Evolutionary conservation across 37 sponge, comb jelly and placozoan species (phyloP), one percentile per base, ranked within the genome.

Genomic region (Beroe forskalii): DNA sequence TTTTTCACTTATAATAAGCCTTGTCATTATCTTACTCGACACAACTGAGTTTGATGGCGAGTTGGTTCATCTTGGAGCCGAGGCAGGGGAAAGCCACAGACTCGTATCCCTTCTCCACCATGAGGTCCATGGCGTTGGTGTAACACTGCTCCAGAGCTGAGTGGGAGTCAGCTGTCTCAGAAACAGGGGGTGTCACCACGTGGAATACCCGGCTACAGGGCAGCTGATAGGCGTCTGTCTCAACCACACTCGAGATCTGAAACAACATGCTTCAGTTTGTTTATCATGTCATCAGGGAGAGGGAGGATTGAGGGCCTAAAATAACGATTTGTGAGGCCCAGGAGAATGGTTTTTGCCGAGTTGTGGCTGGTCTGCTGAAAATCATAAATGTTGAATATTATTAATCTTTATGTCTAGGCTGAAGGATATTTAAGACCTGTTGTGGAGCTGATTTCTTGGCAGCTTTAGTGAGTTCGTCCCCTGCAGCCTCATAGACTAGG

Each of bases 211-310:
- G 1, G 6, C 40, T 9, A 1, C 30, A 20, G 4, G 86, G 55
- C 48, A 80, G 25, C 55, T 80, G 1, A 48, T n/a, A 80, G 0
- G 38, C 44, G 43, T 80, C 86, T 80, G 55, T 80, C 44, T 80
- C 86, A 12, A 80, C 86, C 55, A 80, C 55, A 48, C 55, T 48
- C 12, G 55, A 48, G 6, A 48, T 48, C 55, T 48, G 55, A 48
- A 12, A 48, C 55, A 48, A 12, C n/a, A n/a, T n/a, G n/a, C n/a
- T n/a, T n/a, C n/a, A n/a, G n/a, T n/a, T n/a, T n/a, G n/a, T n/a
- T n/a, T n/a, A n/a, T n/a, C n/a, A n/a, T n/a, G n/a, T n/a, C n/a
- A n/a, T n/a, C n/a, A n/a, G n/a, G n/a, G n/a, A n/a, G n/a, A n/a
- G n/a, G n/a, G n/a, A n/a, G n/a, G n/a, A n/a, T n/a, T n/a, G n/a